phyloP scores from a whole-genome alignment of 2,888 invertebrate species.

The Parnassius glacialis region DNA sequence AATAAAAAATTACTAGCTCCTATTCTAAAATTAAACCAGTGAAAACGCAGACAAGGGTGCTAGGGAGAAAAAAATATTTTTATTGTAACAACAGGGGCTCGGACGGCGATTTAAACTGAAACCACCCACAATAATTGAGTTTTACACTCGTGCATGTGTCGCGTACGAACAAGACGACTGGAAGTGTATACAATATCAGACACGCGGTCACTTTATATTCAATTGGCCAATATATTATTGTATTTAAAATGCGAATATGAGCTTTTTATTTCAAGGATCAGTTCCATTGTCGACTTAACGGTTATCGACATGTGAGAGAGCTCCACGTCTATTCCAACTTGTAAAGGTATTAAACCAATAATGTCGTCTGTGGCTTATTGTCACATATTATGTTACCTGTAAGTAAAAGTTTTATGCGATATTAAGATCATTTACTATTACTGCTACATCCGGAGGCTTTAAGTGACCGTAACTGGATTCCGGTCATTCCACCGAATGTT shows the following conservation, averaged over 20 bases:
- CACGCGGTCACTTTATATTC: slow-evolving; percentile 46
- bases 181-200: slow-evolving; percentile 16
- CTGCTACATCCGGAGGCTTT: slow-evolving; percentile 66
- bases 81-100: slow-evolving; percentile 41
- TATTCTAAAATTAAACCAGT: slow-evolving; percentile 22
- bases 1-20: slow-evolving; percentile 11
- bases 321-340: slow-evolving; percentile 22
- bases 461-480: slow-evolving; percentile 53
- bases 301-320: slow-evolving; percentile 23
- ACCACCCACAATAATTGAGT: slow-evolving; percentile 55
- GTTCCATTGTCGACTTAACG: slow-evolving; percentile 30
- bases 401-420: slow-evolving; percentile 56
- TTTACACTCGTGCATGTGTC: slow-evolving; percentile 37
- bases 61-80: slow-evolving; percentile 41
- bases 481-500: slow-evolving; percentile 37
- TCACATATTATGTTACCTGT: slow-evolving; percentile 40
- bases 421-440: slow-evolving; percentile 73
- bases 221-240: neutral
- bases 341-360: slow-evolving; percentile 34
- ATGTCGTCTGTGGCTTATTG: slow-evolving; percentile 43
- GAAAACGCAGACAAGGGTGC: slow-evolving; percentile 37
- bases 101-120: slow-evolving; percentile 48
- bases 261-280: slow-evolving; percentile 36
- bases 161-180: slow-evolving; percentile 6
- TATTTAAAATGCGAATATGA: slow-evolving; percentile 37